These are phyloP conservation scores for Cartodere bifasciata DNA, from an alignment of 2,888 invertebrate genomes.

Conservation along the genomic window DNA sequence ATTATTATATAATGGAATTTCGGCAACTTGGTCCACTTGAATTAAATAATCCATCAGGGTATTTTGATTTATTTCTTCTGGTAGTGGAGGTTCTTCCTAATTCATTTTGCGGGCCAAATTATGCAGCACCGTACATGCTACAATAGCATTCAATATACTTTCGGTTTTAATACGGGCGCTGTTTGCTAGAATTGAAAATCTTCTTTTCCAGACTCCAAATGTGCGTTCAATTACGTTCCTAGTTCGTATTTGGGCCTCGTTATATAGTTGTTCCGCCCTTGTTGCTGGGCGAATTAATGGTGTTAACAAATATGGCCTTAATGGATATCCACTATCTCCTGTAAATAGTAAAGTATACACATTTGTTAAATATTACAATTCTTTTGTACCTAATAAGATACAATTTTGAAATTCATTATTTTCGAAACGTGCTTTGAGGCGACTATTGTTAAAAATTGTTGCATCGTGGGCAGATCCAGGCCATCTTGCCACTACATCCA, in stretches of 20 bases:
- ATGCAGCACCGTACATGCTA: conserved; percentile 16
- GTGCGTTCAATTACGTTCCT: conserved; percentile 12
- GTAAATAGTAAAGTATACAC: not conserved
- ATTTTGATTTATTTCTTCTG: conserved; percentile 8
- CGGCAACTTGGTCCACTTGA: conserved; percentile 5
- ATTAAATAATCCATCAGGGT: conserved; percentile 8
- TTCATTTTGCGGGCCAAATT: conserved; percentile 13
- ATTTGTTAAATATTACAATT: not conserved
- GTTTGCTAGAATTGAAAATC: conserved; percentile 15
- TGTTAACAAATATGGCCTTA: conserved; percentile 13
- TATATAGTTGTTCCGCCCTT: conserved; percentile 14
- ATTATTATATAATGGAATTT: too few species aligned
- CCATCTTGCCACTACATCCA: conserved; percentile 16
- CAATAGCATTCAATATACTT: conserved; percentile 11
- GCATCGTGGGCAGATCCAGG: conserved; percentile 14
- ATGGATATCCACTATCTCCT: conserved; percentile 16
- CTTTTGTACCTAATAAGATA: conserved; percentile 7
- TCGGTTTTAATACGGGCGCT: conserved; percentile 11
- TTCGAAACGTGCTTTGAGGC: conserved; percentile 8
- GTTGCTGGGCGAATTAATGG: conserved; percentile 14
- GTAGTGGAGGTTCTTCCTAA: conserved; percentile 9
- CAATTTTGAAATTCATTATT: conserved; percentile 4
- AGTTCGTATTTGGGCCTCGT: conserved; percentile 17
- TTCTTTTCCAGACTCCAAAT: conserved; percentile 16
- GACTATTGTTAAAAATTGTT: conserved; percentile 14